phyloP scores from a whole-genome alignment of 2,797 vertebrate species.

The Bovichtus variegatus region DNA sequence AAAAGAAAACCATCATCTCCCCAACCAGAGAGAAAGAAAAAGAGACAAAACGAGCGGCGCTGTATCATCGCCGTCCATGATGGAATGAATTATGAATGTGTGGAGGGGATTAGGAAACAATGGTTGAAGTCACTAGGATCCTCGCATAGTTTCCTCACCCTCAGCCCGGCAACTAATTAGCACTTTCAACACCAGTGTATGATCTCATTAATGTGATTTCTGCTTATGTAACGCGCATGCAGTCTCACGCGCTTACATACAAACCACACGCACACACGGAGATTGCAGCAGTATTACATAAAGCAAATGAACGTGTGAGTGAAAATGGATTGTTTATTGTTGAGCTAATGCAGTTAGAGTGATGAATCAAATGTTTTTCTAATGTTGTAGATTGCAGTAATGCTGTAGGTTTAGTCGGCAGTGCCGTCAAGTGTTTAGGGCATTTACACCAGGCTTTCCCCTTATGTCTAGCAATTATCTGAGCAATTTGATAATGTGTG shows the following conservation, averaged over 20 bases:
- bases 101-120: slow-evolving; percentile 83
- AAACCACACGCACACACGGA: slow-evolving; percentile 36
- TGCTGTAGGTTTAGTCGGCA: slow-evolving; percentile 54
- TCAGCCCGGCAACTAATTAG: slow-evolving; percentile 84
- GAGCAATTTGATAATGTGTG: slow-evolving; percentile 75
- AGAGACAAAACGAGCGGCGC: slow-evolving; percentile 70
- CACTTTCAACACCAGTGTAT: slow-evolving; percentile 84
- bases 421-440: slow-evolving; percentile 33
- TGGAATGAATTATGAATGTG: slow-evolving; percentile 85
- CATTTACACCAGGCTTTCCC: slow-evolving; percentile 50
- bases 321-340: slow-evolving; percentile 68
- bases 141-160: slow-evolving; percentile 79
- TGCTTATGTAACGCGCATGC: slow-evolving; percentile 80
- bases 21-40: slow-evolving; percentile 69
- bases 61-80: slow-evolving; percentile 72
- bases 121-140: slow-evolving; percentile 80
- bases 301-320: slow-evolving; percentile 65
- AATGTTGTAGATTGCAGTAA: slow-evolving; percentile 32
- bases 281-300: slow-evolving; percentile 74
- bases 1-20: slow-evolving; percentile 67
- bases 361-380: slow-evolving; percentile 55
- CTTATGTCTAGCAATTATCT: slow-evolving; percentile 72
- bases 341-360: slow-evolving; percentile 54
- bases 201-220: slow-evolving; percentile 83
- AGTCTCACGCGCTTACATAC: slow-evolving; percentile 36